Evolutionary conservation across 2,113 vertebrate species (phyloP), one percentile per base, ranked within the genome.

Genomic region (Agapornis roseicollis): DNA sequence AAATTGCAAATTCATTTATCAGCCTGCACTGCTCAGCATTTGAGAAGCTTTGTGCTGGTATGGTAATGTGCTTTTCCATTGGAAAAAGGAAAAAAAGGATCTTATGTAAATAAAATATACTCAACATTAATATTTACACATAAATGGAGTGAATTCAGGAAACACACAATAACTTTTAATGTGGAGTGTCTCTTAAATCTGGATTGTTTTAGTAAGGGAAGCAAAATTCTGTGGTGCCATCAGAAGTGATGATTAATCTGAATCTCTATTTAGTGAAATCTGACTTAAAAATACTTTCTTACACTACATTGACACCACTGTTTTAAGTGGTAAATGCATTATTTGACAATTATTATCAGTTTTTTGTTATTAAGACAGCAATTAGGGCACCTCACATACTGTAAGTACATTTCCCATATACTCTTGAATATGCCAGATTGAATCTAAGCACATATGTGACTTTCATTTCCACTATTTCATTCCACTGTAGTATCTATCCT

Each of bases 121-220:
- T 85, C 28, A 85, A 79, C 12, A 61, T 63, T 80, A 96, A 89
- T 93, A 95, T 94, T 89, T 85, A 88, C 13, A 68, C 13, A n/a
- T 49, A 85, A 89, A 79, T 81, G 10, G 14, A 92, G 29, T 78
- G 13, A 87, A 29, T 78, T 88, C 76, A 85, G 84, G 93, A 95
- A 96, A 90, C 41, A 90, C 10, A 65, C 39, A 81, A 86, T 96
- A 80, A 89, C 37, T 61, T 89, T 85, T 79, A 85, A 77, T 49
- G 15, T 77, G 25, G 49, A 89, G 79, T 87, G 31, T 85, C 71
- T 90, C 55, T 89, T 95, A 80, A 94, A 12, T 12, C 23, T 88
- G 55, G 80, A 88, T 55, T 80, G 17, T 78, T 91, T 94, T 94
- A 80, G 69, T 88, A 88, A 82, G 24, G 58, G 58, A 89, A 88